Conservation (phyloP, 92 coral and sea anemone genomes). For the Hydrozoanthus gracilis region DNA sequence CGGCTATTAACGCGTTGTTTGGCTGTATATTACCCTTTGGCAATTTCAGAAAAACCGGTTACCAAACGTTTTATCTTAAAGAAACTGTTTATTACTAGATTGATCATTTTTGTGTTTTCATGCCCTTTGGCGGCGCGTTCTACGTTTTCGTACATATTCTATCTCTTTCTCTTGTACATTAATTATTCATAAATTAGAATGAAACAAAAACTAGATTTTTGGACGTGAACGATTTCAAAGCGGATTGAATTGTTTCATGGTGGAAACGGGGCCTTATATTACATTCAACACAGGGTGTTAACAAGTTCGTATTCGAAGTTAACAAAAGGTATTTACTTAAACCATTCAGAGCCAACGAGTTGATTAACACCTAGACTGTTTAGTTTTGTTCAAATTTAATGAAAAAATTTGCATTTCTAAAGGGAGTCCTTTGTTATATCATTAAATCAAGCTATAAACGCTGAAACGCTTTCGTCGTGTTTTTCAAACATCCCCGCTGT, state of each 20-base stretch:
- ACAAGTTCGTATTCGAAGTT: neutral
- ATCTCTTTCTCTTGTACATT: conserved; percentile 25
- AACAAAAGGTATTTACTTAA: conserved; percentile 25
- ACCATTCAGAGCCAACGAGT: conserved; percentile 29
- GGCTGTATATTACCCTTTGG: conserved; percentile 1
- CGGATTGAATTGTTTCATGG: neutral
- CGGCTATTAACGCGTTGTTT: conserved; percentile 5
- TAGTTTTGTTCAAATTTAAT: conserved; percentile 21
- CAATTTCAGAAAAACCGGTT: neutral
- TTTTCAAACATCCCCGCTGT: conserved; percentile 19
- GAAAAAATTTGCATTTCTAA: conserved; percentile 46
- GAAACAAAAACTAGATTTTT: conserved; percentile 11
- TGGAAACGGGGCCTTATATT: neutral
- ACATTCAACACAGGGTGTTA: neutral
- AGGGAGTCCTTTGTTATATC: conserved; percentile 13
- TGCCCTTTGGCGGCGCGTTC: conserved; percentile 41
- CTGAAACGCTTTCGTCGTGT: neutral
- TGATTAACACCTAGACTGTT: conserved; percentile 36
- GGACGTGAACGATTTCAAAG: conserved; percentile 1
- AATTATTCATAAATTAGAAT: conserved; percentile 12
- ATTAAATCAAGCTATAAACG: conserved; percentile 23
- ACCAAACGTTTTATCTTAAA: neutral
- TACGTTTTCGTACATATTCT: conserved; percentile 23
- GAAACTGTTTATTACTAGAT: neutral
- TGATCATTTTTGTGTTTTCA: neutral